These are phyloP conservation scores for Phrynocephalus versicolor DNA, from an alignment of 2,113 vertebrate species.

Conservation along the genomic window DNA sequence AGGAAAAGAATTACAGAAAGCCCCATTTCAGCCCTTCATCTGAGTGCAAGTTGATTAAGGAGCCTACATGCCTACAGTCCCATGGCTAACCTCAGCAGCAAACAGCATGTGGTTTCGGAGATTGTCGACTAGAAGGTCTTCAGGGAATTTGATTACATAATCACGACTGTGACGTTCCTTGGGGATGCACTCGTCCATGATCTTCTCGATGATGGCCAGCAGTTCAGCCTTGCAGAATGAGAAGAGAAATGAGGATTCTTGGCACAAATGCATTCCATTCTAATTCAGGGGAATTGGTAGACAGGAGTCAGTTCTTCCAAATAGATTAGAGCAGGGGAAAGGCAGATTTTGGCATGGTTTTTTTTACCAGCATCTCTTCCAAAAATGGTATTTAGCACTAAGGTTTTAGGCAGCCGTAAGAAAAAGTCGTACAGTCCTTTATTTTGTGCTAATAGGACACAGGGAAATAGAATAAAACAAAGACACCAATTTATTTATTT, in stretches of 20 bases:
- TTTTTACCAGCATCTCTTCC: not conserved
- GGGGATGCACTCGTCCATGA: conserved; percentile 77
- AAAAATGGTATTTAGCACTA: not conserved
- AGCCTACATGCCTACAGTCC: not conserved
- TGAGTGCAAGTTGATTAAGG: not conserved
- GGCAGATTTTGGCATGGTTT: too few species aligned
- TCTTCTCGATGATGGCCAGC: conserved; percentile 69
- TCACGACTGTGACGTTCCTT: conserved; percentile 69
- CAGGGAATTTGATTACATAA: conserved; percentile 77
- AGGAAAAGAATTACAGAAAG: not conserved
- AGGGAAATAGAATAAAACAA: not conserved
- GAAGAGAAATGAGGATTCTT: not conserved
- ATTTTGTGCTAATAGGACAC: not conserved
- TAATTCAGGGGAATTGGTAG: not conserved
- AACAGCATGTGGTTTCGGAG: conserved; percentile 76
- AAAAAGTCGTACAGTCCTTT: not conserved
- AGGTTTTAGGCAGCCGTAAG: not conserved
- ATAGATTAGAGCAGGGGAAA: not conserved
- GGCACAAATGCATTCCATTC: not conserved
- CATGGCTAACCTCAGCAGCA: conserved; percentile 71
- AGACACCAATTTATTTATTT: too few species aligned
- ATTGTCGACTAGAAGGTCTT: conserved; percentile 72
- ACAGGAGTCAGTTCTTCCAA: not conserved
- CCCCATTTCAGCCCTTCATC: not conserved
- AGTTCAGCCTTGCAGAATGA: conserved; percentile 66